Base-by-base conservation (phyloP, 1,140 invertebrate species). In the Aleiodes sp. region DNA sequence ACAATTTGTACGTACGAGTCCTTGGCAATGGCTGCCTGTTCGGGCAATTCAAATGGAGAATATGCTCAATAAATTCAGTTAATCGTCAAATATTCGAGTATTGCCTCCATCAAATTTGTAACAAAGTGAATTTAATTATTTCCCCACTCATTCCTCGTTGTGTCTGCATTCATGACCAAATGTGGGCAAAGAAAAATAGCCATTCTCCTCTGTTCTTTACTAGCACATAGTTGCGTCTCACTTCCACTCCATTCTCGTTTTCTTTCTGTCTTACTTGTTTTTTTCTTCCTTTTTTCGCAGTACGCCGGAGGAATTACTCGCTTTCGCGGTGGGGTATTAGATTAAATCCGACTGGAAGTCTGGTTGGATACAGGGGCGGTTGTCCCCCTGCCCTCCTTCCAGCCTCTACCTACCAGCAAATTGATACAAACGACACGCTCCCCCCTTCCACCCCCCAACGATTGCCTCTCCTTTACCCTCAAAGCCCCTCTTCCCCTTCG, bases 371-470 rank as follows among this genome's bases (percentile, higher is more conserved):
- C 19, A 21, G 29, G 28, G 68, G 60, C 21, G 63, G 43, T 56
- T 59, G 26, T 31, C 26, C 24, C n/a, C 26, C 56, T 59, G 2
- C 10, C 6, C 60, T 19, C 67, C 35, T 21, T 16, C 24, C 64
- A 28, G 14, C 60, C 35, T 59, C 35, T 21, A 21, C 24, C 64
- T 28, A 26, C 41, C 28, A 59, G 69, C 78, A 79, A 79, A 79
- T 79, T 79, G 78, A 79, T 79, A 79, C 78, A 79, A 79, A 79
- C 78, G 78, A 79, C 77, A 77, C 72, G 62, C 74, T 74, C 68
- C 65, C 73, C 75, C 62, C 57, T 39, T 39, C 28, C 74, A 73
- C 68, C 65, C 73, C 75, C 62, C 57, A 33, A 52, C 28, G 46
- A 52, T 52, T 52, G 46, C 19, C 43, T 10, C 8, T 29, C 16